A percentile compares a stretch with the other conserved stretches of the same genome.
Conservation (phyloP, 2,797 vertebrate genomes). For the Trichosurus vulpecula region DNA sequence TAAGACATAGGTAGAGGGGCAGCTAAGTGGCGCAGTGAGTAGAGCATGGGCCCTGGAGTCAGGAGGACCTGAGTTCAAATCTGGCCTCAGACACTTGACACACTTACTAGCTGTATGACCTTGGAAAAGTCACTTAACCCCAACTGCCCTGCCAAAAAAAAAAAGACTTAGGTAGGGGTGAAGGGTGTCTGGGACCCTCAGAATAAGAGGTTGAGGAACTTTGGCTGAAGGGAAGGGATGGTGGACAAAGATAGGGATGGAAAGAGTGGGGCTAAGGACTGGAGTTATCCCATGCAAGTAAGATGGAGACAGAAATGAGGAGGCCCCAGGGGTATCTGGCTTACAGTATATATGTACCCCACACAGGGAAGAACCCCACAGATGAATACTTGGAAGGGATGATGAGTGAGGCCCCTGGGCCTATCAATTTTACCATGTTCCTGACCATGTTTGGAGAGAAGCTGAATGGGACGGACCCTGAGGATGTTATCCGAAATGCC, state of each 20-base stretch:
- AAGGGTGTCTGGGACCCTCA: neutral
- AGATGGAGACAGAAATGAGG: neutral
- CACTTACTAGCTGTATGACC: no score
- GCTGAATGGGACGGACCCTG: slow-evolving; percentile 97
- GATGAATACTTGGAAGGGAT: slow-evolving; percentile 98
- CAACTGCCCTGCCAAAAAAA: no score
- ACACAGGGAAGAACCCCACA: slow-evolving; percentile 95
- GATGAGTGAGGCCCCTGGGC: slow-evolving; percentile 98
- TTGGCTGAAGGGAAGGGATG: neutral
- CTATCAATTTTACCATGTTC: slow-evolving; percentile 99
- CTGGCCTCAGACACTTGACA: no score
- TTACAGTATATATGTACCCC: neutral
- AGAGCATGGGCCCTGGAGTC: no score
- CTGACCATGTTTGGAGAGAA: slow-evolving; percentile 99
- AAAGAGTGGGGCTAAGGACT: neutral
- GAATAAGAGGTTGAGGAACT: neutral
- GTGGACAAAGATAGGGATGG: neutral
- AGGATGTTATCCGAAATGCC: slow-evolving; percentile 98
- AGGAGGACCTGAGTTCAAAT: no score
- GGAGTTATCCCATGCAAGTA: neutral
- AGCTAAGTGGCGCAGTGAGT: no score
- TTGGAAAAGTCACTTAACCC: no score
- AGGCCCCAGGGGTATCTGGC: neutral
- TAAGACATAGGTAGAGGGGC: neutral
- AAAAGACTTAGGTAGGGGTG: neutral